Evolutionary conservation across 2,113 vertebrate species (phyloP).

Genomic region (Psilopsiagon aymara): DNA sequence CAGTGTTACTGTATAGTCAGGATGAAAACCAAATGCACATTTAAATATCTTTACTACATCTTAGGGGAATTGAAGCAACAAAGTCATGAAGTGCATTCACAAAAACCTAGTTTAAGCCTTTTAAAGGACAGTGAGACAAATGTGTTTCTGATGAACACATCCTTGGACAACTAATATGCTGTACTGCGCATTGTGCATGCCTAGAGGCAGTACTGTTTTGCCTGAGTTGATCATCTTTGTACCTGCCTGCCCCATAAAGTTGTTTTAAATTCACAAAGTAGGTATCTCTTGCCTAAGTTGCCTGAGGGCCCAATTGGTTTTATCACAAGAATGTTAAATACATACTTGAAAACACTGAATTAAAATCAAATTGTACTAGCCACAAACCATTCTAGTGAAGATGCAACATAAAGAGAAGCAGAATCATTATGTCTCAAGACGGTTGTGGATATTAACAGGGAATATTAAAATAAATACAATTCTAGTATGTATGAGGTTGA

Average conservation of each 20-base stretch:
- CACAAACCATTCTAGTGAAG: background rate
- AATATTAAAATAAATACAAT: background rate
- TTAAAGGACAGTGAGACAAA: background rate
- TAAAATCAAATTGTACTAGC: background rate
- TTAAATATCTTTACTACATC: background rate
- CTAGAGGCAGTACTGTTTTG: background rate
- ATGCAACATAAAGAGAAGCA: background rate
- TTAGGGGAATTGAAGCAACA: background rate
- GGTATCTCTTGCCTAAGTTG: background rate
- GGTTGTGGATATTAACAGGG: background rate
- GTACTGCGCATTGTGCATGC: background rate
- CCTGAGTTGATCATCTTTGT: background rate
- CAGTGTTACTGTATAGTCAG: background rate
- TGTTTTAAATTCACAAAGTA: conserved; percentile 1
- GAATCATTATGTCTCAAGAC: background rate
- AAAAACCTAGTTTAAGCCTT: background rate
- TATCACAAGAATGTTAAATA: background rate
- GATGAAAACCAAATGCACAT: background rate
- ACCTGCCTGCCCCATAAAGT: background rate
- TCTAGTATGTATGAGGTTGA: background rate
- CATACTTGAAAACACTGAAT: background rate
- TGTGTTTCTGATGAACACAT: background rate
- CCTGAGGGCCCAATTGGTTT: background rate
- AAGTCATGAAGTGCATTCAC: background rate
- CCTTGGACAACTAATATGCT: background rate